Conservation (phyloP, 2,113 vertebrate genomes). For the Anguilla rostrata region DNA sequence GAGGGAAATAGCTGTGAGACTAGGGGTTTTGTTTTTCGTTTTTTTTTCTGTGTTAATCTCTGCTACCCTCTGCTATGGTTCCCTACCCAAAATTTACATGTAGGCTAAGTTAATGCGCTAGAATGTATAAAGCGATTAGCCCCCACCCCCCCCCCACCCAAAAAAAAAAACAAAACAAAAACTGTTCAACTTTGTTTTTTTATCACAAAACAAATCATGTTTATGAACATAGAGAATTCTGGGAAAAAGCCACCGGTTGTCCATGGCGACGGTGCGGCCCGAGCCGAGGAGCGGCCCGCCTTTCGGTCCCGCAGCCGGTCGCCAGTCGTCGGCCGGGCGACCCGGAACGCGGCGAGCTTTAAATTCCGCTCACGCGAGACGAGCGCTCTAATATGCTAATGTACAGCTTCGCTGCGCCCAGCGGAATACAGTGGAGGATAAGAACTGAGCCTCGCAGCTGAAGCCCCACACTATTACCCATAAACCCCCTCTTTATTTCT, state of each 20-base stretch:
- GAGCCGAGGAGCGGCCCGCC: background rate
- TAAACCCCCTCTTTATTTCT: too few species aligned
- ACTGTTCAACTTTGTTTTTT: too few species aligned
- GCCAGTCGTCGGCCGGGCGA: background rate
- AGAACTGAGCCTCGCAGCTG: slow-evolving; percentile 33
- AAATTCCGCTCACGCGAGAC: slow-evolving; percentile 62
- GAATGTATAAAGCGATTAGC: too few species aligned
- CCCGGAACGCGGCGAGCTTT: slow-evolving; percentile 51
- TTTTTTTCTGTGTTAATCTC: slow-evolving; percentile 33
- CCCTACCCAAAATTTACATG: slow-evolving; percentile 29
- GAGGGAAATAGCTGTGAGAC: slow-evolving; percentile 33
- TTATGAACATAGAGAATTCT: too few species aligned
- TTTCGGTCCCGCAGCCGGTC: background rate
- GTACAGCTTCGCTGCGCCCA: slow-evolving; percentile 70
- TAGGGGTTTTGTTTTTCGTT: slow-evolving; percentile 14
- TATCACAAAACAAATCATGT: too few species aligned
- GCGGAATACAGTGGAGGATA: slow-evolving; percentile 55
- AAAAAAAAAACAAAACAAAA: too few species aligned
- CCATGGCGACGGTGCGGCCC: slow-evolving; percentile 59
- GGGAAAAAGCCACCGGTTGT: too few species aligned
- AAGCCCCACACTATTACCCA: too few species aligned
- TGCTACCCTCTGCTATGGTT: slow-evolving; percentile 33
- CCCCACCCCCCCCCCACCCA: too few species aligned
- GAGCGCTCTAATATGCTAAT: slow-evolving; percentile 76
- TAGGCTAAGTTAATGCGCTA: too few species aligned